These are phyloP conservation scores for Holacanthella duospinosa DNA, from an alignment of 2,888 invertebrate species.

Conservation along the genomic window DNA sequence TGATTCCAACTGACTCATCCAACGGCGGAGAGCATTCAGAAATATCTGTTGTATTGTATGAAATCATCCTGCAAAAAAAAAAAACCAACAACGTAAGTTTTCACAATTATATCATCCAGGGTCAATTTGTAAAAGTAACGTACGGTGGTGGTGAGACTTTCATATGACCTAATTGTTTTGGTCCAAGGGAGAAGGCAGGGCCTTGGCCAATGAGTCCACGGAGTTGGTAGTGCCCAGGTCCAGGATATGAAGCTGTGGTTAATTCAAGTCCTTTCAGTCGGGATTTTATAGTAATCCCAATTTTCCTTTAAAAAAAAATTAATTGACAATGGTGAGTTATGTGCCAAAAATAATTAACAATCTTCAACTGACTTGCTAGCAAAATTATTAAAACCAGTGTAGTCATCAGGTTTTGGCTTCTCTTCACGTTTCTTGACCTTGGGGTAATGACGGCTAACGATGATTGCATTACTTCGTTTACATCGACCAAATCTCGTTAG, in stretches of 20 bases:
- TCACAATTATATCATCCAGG: too few species aligned
- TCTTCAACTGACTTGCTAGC: not conserved
- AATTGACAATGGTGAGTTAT: not conserved
- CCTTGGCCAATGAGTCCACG: slow-evolving; percentile 14
- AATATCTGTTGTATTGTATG: not conserved
- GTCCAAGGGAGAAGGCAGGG: slow-evolving; percentile 16
- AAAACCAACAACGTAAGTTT: too few species aligned
- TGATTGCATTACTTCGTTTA: slow-evolving; percentile 16
- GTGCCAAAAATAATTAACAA: not conserved
- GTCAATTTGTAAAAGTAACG: too few species aligned
- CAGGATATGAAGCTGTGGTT: slow-evolving; percentile 8
- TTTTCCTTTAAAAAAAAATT: slow-evolving; percentile 9
- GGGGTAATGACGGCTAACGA: slow-evolving; percentile 9
- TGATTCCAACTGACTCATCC: not conserved
- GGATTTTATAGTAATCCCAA: slow-evolving; percentile 21
- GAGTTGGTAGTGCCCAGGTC: slow-evolving; percentile 9
- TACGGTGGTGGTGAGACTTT: not conserved
- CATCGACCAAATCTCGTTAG: slow-evolving; percentile 17
- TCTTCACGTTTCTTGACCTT: slow-evolving; percentile 12
- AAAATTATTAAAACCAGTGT: not conserved
- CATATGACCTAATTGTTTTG: not conserved
- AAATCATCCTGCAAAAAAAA: not conserved
- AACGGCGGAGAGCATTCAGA: not conserved
- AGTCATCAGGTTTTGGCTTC: slow-evolving; percentile 21
- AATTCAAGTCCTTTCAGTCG: slow-evolving; percentile 8